Evolutionary conservation across 1,140 invertebrate species (phyloP), one percentile per base, ranked within the genome.

Genomic region (Drosophila teissieri): DNA sequence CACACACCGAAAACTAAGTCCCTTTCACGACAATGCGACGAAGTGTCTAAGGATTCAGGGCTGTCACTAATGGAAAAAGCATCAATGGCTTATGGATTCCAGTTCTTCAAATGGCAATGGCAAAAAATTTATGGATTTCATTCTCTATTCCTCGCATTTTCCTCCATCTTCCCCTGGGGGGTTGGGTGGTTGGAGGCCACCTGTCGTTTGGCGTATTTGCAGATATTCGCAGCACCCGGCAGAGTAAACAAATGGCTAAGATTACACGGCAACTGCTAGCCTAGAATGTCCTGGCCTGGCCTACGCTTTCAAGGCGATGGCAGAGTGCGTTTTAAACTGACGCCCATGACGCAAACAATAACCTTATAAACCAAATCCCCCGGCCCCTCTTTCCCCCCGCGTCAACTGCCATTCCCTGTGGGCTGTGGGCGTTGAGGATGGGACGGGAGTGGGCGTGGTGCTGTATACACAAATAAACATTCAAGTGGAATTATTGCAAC

Each of bases 401-500:
- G 31, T 10, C 31, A 31, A 31, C 24, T 19, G 5, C 1, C 49
- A 31, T 31, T 31, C 17, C 12, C 22, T 31, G 10, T 19, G 10
- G 15, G 15, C 8, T 3, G 7, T 27, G 45, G 45, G 45, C 22
- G 22, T 6, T 27, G 14, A n/a, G 45, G 19, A 2, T 1, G 7
- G 37, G 40, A 8, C 1, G 27, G 56, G 54, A 52, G 61, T 51
- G 62, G 70, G 62, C 57, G 73, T 82, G 80, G 77, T 27, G 83
- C 83, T 86, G 72, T 86, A 86, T 86, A 86, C 83, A 86, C 85
- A 89, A 90, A 89, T 89, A 89, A 90, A 91, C 88, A 91, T 85
- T 85, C 78, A 91, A 91, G 84, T 91, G 90, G 90, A 91, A 91
- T 91, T 91, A 91, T 91, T 91, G 90, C 90, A 91, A 88, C 90